A percentile compares a stretch with the other conserved stretches of the same genome.
Evolutionary conservation across 2,888 invertebrate species (phyloP).

Genomic region (Ichneumon xanthorius): DNA sequence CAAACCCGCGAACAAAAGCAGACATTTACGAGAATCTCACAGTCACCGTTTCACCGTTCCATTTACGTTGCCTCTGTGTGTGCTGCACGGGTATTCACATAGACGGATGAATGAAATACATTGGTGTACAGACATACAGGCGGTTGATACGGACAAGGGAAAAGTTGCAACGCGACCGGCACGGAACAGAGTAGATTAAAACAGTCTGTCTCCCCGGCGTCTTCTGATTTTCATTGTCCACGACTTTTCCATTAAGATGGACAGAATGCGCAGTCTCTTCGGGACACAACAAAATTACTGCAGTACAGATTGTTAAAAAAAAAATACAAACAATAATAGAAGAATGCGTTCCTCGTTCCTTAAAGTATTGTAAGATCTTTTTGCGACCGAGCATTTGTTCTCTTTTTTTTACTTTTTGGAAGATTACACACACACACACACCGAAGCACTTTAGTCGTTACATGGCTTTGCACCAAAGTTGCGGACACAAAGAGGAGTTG

Average conservation of each 20-base stretch:
- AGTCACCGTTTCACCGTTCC: not conserved
- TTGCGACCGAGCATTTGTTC: not conserved
- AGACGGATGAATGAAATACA: not conserved
- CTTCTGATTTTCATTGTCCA: conserved; percentile 17
- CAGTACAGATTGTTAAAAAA: not conserved
- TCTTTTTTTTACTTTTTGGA: not conserved
- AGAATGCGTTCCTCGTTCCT: not conserved
- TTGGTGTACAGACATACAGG: not conserved
- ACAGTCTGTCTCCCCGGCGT: not conserved
- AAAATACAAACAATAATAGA: not conserved
- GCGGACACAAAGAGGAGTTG: not conserved
- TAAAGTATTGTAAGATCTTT: not conserved
- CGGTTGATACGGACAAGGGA: not conserved
- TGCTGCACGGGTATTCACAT: not conserved
- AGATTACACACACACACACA: not conserved
- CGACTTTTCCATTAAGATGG: conserved; percentile 17
- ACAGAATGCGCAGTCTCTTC: conserved; percentile 12
- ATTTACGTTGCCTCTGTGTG: not conserved
- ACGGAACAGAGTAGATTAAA: conserved; percentile 17
- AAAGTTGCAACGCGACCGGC: conserved; percentile 7
- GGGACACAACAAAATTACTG: conserved; percentile 7
- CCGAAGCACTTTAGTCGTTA: not conserved
- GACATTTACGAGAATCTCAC: conserved; percentile 2
- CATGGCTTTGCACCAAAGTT: not conserved
- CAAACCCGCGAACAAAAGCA: not conserved